Evolutionary conservation across 2,888 invertebrate genomes (phyloP), one percentile per base, ranked within the genome.

Genomic region (Stenotaenia linearis): DNA sequence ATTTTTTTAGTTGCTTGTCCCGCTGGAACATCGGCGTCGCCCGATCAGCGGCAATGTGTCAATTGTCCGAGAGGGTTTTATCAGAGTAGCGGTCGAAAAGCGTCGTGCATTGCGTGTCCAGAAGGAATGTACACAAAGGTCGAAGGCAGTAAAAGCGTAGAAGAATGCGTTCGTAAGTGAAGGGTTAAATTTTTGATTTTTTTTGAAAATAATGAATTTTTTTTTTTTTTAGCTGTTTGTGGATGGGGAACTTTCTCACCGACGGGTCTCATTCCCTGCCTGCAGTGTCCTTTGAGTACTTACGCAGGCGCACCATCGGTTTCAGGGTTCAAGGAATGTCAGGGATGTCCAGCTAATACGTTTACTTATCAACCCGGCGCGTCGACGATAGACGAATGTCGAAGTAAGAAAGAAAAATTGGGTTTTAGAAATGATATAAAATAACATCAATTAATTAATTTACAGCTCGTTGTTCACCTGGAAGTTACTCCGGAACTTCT

Each of bases 201-300:
- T 32, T 15, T 23, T 23, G 30, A 5, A 9, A 37, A 23, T 7
- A 21, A n/a, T 40, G 7, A 45, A 21, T 30, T 30, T 32, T 32
- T 9, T 77, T 80, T 75, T 75, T 35, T 75, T 61, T 3, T 80
- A 85, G 85, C 97, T 0, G 96, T 97, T 12, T 98, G 97, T 85
- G 97, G 97, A 23, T 96, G 93, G 85, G 98, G 98, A 80, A 97
- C 97, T 25, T 97, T 96, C 86, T 97, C 96, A 0, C 95, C 95
- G 74, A 96, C 96, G 18, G 97, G 97, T 75, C 89, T 97, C 83
- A 95, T 95, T 4, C 95, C 97, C 23, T 98, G 98, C 85, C 88
- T 96, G 80, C 96, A 97, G 86, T 98, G 98, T 87, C 95, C 97
- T 1, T 90, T 95, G 82, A 96, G 96, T 85, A 96, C 95, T 81